These are phyloP conservation scores for Drosophila trichaetosa DNA, from an alignment of 2,888 invertebrate species.

Conservation along the genomic window DNA sequence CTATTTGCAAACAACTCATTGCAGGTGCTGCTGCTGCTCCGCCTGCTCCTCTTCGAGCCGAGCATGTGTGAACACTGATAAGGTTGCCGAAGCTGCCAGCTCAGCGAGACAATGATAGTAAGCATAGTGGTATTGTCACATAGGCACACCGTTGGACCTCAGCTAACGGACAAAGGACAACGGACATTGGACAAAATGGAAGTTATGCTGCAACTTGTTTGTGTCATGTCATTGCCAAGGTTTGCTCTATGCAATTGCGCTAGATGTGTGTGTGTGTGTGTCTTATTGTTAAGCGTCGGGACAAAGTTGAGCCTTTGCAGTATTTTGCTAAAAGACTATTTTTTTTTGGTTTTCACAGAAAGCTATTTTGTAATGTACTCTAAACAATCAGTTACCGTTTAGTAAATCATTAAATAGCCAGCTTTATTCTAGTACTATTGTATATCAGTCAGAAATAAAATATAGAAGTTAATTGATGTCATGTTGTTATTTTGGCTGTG, in stretches of 20 bases:
- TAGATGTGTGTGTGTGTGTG: neutral
- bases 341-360: neutral
- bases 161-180: conserved; percentile 13
- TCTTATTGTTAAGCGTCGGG: conserved; percentile 17
- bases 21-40: conserved; percentile 38
- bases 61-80: conserved; percentile 48
- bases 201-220: conserved; percentile 46
- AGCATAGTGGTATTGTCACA: conserved; percentile 37
- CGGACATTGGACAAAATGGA: conserved; percentile 7
- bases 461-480: no score
- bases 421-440: neutral
- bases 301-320: neutral
- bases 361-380: neutral
- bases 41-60: conserved; percentile 19
- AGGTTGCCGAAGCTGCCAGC: conserved; percentile 19
- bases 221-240: conserved; percentile 20
- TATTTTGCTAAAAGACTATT: neutral
- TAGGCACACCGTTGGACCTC: conserved; percentile 1
- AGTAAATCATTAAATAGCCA: neutral
- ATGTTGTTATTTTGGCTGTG: neutral
- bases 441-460: neutral
- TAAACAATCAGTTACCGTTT: neutral
- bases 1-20: conserved; percentile 40
- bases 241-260: neutral
- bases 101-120: conserved; percentile 56